phyloP scores from a whole-genome alignment of 2,888 invertebrate genomes.

The Carabus problematicus region DNA sequence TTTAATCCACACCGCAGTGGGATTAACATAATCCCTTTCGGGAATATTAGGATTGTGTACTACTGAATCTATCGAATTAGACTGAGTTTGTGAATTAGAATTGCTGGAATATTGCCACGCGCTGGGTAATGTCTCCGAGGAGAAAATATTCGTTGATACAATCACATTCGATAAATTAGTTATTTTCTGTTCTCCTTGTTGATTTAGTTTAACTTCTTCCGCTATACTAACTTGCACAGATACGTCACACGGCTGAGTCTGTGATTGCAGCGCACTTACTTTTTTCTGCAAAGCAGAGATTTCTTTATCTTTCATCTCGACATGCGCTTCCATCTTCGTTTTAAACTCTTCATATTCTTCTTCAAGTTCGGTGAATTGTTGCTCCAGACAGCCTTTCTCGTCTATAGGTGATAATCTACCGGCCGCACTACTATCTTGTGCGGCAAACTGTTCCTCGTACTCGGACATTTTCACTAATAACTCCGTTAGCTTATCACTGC shows the following conservation, averaged over 20 bases:
- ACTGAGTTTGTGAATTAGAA: conserved; percentile 13
- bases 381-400: conserved; percentile 75
- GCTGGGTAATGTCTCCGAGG: conserved; percentile 53
- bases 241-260: conserved; percentile 45
- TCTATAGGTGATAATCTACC: conserved; percentile 77
- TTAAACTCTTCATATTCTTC: conserved; percentile 71
- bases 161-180: conserved; percentile 54
- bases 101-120: conserved; percentile 45
- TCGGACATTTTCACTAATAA: conserved; percentile 78
- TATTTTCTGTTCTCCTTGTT: conserved; percentile 48
- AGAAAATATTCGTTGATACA: conserved; percentile 54
- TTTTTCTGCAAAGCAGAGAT: conserved; percentile 63
- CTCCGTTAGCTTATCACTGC: conserved; percentile 78
- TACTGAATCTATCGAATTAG: conserved; percentile 41
- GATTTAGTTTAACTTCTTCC: conserved; percentile 13
- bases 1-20: conserved; percentile 48
- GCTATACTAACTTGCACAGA: conserved; percentile 43
- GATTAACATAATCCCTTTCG: conserved; percentile 43
- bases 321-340: conserved; percentile 61
- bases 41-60: conserved; percentile 29
- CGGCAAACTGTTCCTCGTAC: conserved; percentile 77
- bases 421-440: conserved; percentile 56
- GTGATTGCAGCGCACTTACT: conserved; percentile 58
- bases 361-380: conserved; percentile 74
- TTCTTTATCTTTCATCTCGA: conserved; percentile 65